phyloP scores from a whole-genome alignment of 2,797 vertebrate genomes.

The Anisognathus igniventris region DNA sequence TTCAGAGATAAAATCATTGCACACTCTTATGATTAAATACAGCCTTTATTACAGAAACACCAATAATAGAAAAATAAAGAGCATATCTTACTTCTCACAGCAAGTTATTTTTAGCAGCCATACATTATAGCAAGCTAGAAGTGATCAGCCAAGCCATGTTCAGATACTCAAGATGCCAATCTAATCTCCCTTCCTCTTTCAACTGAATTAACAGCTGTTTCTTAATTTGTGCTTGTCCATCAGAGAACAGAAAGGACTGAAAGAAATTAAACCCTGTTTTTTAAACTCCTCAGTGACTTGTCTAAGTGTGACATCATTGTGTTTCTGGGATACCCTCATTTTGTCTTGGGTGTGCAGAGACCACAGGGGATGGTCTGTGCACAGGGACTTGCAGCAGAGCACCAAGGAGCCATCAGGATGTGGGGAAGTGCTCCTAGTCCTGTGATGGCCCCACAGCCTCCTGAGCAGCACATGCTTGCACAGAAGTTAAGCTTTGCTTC shows the following conservation, averaged over 20 bases:
- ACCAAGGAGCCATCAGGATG: not conserved
- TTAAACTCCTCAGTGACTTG: not conserved
- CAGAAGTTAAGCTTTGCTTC: not conserved
- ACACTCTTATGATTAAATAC: not conserved
- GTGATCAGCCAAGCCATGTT: not conserved
- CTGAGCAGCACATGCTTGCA: not conserved
- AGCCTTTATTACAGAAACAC: constrained; percentile 24
- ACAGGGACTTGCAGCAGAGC: not conserved
- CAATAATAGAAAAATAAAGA: constrained; percentile 22
- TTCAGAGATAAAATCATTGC: not conserved
- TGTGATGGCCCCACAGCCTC: not conserved
- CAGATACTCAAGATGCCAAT: not conserved
- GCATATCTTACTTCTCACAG: not conserved
- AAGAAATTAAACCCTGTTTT: not conserved
- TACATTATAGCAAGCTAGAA: not conserved
- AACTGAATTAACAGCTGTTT: not conserved
- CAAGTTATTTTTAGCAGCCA: not conserved
- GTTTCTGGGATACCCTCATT: not conserved
- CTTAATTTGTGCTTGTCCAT: not conserved
- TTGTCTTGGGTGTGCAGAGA: not conserved
- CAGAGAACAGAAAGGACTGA: not conserved
- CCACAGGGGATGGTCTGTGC: not conserved
- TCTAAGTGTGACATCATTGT: not conserved
- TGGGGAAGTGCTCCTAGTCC: not conserved
- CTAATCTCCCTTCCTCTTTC: not conserved